Evolutionary conservation across 2,888 invertebrate genomes (phyloP).

Genomic region (Cheilosia urbana): DNA sequence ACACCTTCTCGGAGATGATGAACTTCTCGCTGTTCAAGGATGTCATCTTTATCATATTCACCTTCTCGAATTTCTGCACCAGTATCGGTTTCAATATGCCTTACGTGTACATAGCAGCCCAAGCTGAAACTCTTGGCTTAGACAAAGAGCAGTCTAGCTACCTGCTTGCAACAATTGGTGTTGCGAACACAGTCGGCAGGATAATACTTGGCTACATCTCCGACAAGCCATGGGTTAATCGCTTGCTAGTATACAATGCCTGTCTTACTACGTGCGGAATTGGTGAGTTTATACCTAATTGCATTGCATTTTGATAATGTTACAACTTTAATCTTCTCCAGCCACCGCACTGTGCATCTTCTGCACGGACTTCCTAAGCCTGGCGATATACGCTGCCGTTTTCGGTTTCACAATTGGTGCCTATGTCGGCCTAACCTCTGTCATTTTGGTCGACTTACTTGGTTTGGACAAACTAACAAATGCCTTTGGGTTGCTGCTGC

Average conservation of each 20-base stretch:
- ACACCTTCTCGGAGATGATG: constrained; percentile 91
- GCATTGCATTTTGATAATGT: background rate
- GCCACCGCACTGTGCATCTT: constrained; percentile 92
- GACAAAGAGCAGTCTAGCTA: constrained; percentile 87
- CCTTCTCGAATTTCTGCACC: constrained; percentile 93
- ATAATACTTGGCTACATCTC: constrained; percentile 94
- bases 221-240: constrained; percentile 95
- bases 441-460: constrained; percentile 96
- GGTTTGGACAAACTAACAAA: constrained; percentile 97
- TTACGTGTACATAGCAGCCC: constrained; percentile 92
- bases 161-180: constrained; percentile 92
- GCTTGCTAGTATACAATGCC: constrained; percentile 94
- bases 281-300: constrained; percentile 89
- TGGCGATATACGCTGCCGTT: constrained; percentile 90
- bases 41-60: constrained; percentile 94
- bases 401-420: constrained; percentile 97
- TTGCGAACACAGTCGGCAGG: constrained; percentile 94
- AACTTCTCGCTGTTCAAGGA: constrained; percentile 93
- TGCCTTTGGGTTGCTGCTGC: constrained; percentile 95
- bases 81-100: constrained; percentile 98
- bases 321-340: constrained; percentile 81
- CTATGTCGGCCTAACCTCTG: constrained; percentile 98
- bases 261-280: constrained; percentile 95
- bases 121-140: constrained; percentile 87
- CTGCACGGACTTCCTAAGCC: constrained; percentile 89